These are phyloP conservation scores for Brachyptera risi DNA, from an alignment of 2,888 invertebrate species.

Conservation along the genomic window DNA sequence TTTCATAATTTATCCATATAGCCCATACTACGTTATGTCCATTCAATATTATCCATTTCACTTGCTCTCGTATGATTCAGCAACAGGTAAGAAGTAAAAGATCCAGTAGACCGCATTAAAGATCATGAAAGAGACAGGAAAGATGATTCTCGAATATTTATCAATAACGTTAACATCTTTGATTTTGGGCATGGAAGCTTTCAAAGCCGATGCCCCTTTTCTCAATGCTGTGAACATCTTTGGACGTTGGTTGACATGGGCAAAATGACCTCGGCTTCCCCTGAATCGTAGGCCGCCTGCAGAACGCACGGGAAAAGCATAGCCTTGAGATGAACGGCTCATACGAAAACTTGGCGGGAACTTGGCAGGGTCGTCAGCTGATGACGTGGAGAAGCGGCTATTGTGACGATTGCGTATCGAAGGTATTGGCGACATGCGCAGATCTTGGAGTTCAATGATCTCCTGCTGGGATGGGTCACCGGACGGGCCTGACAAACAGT, in stretches of 20 bases:
- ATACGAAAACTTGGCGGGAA: slow-evolving; percentile 75
- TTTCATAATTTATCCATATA: too few relatives aligned
- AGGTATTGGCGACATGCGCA: slow-evolving; percentile 79
- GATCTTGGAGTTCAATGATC: slow-evolving; percentile 87
- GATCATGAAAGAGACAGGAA: slow-evolving; percentile 91
- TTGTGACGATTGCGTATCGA: slow-evolving; percentile 68
- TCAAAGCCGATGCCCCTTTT: slow-evolving; percentile 79
- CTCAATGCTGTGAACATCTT: slow-evolving; percentile 77
- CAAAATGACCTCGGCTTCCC: slow-evolving; percentile 41
- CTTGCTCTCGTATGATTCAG: slow-evolving; percentile 22
- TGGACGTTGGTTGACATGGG: slow-evolving; percentile 50
- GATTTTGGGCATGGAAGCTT: slow-evolving; percentile 90
- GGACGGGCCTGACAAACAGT: slow-evolving; percentile 24
- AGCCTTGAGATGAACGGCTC: slow-evolving; percentile 54
- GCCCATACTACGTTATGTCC: too few relatives aligned
- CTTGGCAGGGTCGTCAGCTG: slow-evolving; percentile 54
- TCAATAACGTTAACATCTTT: slow-evolving; percentile 97
- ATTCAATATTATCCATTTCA: too few relatives aligned
- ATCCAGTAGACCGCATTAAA: slow-evolving; percentile 97
- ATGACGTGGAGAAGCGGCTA: slow-evolving; percentile 39
- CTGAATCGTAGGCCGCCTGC: slow-evolving; percentile 52
- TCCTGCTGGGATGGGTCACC: slow-evolving; percentile 53
- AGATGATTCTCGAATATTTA: slow-evolving; percentile 92
- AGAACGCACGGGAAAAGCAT: slow-evolving; percentile 41
- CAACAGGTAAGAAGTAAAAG: slow-evolving; percentile 64